Base-by-base conservation (phyloP, 2,113 vertebrate species). In the Lepidothrix coronata region DNA sequence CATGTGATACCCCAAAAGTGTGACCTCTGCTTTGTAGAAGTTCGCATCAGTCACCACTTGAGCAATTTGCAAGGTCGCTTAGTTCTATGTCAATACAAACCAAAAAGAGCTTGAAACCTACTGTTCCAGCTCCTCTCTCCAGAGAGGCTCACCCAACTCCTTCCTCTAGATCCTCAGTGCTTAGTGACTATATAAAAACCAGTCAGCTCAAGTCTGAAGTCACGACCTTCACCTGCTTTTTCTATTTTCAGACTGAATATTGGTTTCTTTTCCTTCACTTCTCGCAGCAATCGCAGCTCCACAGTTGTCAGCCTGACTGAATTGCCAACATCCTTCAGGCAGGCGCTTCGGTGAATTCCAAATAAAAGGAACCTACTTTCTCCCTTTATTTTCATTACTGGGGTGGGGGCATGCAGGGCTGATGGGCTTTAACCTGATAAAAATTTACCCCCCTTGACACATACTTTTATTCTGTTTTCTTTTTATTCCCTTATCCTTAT, bases 401-500 rank as follows among this genome's bases (percentile, higher is more conserved):
- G 2, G n/a, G 14, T 23, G 9, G 7, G 3, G 30, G 18, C 3
- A 0, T 2, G 2, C 2, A 3, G n/a, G 48, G n/a, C 70, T 18
- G 22, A 63, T 9, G 5, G 25, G 18, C 22, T 80, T 74, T 21
- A 51, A 73, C 33, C 65, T 21, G 21, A 28, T 12, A 20, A 51
- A 67, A 35, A 44, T 6, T 22, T 30, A 31, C 24, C 16, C 37
- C 6, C 2, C 54, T 46, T 8, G 71, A 57, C 10, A 51, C 18
- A 48, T 7, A 21, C 7, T 65, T 79, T 25, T 35, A 28, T 22
- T 70, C 8, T 17, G 2, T 19, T 51, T 71, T 46, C 7, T 61
- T 76, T 63, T 48, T 12, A 37, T 41, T 59, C 46, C 18, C 5
- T 57, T 35, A 59, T 10, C 43, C 37, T 58, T 39, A 2, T 5